Percentiles rank a stretch among this genome's conserved stretches.
Conservation (phyloP, 23 tunicate genomes). For the Halocynthia aurantium region DNA sequence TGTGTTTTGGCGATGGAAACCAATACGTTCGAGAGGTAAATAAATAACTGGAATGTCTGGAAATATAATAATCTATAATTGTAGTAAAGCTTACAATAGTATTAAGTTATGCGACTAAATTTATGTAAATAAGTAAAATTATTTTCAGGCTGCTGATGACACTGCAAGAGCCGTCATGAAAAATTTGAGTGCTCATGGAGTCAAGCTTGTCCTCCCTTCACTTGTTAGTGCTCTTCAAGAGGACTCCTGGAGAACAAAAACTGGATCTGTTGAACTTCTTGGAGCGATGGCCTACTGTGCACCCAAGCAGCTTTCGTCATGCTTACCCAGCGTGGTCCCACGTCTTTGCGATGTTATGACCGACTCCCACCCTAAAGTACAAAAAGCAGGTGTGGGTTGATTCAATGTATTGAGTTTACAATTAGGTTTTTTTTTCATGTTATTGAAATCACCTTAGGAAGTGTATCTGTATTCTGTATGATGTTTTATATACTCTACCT, state of each 20-base stretch:
- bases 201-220: constrained; percentile 91
- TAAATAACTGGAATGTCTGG: neutral
- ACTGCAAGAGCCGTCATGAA: constrained; percentile 88
- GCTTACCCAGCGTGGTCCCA: constrained; percentile 93
- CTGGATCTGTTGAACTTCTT: constrained; percentile 90
- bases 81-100: neutral
- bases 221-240: constrained; percentile 66
- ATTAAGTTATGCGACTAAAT: neutral
- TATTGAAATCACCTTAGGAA: neutral
- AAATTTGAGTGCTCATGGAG: constrained; percentile 90
- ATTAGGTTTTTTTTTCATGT: neutral
- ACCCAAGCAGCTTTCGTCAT: constrained; percentile 86
- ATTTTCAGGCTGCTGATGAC: constrained; percentile 81
- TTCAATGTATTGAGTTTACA: neutral
- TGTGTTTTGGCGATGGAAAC: constrained; percentile 87
- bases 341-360: constrained; percentile 79
- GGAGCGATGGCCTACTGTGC: constrained; percentile 98
- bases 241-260: constrained; percentile 96
- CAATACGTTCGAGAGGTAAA: constrained; percentile 82
- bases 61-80: neutral
- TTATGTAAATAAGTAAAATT: neutral
- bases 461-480: neutral
- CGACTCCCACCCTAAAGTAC: constrained; percentile 96
- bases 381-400: constrained; percentile 70
- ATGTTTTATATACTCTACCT: neutral